These are phyloP conservation scores for Bostrychus sinensis DNA, from an alignment of 2,113 vertebrate genomes.

Conservation along the genomic window DNA sequence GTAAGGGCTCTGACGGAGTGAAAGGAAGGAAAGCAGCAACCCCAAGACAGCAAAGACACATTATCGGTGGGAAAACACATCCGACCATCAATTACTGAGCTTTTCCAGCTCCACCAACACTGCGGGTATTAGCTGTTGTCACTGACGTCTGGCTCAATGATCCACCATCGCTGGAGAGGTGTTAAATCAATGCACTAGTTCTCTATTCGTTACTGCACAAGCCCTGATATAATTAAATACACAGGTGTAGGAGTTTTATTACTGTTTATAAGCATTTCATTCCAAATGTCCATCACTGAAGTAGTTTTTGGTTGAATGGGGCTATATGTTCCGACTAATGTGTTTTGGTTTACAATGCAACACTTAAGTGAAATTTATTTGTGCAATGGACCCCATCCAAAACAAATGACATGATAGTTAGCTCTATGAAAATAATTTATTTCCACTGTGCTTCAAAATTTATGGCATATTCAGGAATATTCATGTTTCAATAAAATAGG, in stretches of 20 bases:
- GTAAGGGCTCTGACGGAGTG: slow-evolving; percentile 69
- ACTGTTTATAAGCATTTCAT: not conserved
- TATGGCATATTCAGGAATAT: too few species aligned
- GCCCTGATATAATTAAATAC: slow-evolving; percentile 2
- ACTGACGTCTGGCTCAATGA: slow-evolving; percentile 33
- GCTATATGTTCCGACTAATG: too few species aligned
- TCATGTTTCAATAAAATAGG: too few species aligned
- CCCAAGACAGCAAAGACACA: slow-evolving; percentile 71
- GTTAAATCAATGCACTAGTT: slow-evolving; percentile 44
- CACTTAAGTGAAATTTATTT: too few species aligned
- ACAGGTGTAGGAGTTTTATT: not conserved
- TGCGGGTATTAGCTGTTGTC: slow-evolving; percentile 43
- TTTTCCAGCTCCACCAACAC: slow-evolving; percentile 43
- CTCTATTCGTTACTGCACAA: slow-evolving; percentile 18
- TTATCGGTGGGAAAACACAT: slow-evolving; percentile 75
- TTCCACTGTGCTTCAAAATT: too few species aligned
- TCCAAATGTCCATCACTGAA: not conserved
- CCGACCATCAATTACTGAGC: slow-evolving; percentile 65
- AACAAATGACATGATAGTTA: too few species aligned
- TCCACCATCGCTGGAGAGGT: slow-evolving; percentile 18
- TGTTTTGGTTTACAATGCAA: too few species aligned
- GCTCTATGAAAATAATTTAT: too few species aligned
- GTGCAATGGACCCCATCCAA: too few species aligned
- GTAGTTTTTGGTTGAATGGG: too few species aligned
- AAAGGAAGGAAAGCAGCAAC: slow-evolving; percentile 74